phyloP scores from a whole-genome alignment of 1,140 invertebrate species.

The Neoseiulus cucumeris region DNA sequence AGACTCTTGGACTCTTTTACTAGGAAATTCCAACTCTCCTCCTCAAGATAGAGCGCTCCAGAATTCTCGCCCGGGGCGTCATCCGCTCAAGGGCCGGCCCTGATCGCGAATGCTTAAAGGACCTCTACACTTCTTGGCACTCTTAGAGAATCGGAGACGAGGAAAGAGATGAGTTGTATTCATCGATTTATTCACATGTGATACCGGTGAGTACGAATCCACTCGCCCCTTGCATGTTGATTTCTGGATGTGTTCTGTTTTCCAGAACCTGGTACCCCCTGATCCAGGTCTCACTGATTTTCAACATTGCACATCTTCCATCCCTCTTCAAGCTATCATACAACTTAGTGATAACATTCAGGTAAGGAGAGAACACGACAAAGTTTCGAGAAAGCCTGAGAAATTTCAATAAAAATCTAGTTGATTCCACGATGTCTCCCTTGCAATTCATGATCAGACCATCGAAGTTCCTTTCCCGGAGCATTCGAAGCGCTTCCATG shows the following conservation, averaged over 20 bases:
- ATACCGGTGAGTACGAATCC: conserved; percentile 53
- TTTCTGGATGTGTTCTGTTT: conserved; percentile 59
- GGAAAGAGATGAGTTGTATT: too few species aligned
- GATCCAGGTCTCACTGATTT: conserved; percentile 48
- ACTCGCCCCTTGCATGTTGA: conserved; percentile 48
- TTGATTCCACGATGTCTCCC: conserved; percentile 58
- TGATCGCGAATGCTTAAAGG: too few species aligned
- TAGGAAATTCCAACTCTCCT: too few species aligned
- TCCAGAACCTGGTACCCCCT: conserved; percentile 70
- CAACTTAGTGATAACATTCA: conserved; percentile 28
- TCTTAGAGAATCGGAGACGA: too few species aligned
- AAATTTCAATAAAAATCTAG: conserved; percentile 40
- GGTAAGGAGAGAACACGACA: conserved; percentile 53
- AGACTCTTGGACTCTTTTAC: too few species aligned
- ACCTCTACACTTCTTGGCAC: too few species aligned
- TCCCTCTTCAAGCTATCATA: not conserved
- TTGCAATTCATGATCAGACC: conserved; percentile 55
- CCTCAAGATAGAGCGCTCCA: too few species aligned
- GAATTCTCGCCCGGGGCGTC: too few species aligned
- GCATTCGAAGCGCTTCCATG: conserved; percentile 10
- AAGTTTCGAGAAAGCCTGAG: conserved; percentile 55
- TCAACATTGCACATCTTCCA: not conserved
- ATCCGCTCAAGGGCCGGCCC: too few species aligned
- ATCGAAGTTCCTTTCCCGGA: conserved; percentile 39
- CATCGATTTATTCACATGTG: conserved; percentile 22